Percentiles rank a stretch among this genome's conserved stretches.
Conservation (phyloP, 2,888 invertebrate species). For the Apotomis capreana region DNA sequence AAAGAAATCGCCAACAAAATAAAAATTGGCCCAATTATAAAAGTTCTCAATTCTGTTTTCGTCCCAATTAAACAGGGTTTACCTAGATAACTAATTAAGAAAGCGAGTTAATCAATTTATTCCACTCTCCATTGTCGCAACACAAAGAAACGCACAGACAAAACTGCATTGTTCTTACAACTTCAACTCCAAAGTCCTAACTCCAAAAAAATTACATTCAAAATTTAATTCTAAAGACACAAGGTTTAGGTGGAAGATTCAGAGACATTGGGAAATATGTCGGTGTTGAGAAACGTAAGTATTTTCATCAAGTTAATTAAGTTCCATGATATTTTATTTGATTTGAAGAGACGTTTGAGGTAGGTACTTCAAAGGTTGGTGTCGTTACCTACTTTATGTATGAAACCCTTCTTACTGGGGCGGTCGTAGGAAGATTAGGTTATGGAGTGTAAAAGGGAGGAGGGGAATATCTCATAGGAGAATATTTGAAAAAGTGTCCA, state of each 20-base stretch:
- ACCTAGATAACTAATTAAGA: not conserved
- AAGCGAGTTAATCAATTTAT: conserved; percentile 19
- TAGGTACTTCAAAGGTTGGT: not conserved
- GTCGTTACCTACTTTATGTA: too few species aligned
- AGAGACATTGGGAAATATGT: too few species aligned
- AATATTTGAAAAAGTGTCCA: too few species aligned
- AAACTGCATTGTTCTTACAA: conserved; percentile 34
- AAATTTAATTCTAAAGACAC: not conserved
- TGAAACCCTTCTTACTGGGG: too few species aligned
- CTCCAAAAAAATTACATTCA: too few species aligned
- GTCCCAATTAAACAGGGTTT: not conserved
- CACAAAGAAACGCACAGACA: conserved; percentile 27
- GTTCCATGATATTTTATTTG: not conserved
- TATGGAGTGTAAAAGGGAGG: too few species aligned
- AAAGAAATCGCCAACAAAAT: too few species aligned
- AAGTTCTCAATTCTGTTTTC: not conserved
- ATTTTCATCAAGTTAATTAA: not conserved
- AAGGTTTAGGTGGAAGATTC: not conserved
- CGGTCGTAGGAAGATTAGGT: too few species aligned
- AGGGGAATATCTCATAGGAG: too few species aligned
- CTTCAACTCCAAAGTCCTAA: not conserved
- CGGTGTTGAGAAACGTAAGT: too few species aligned
- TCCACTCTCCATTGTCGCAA: conserved; percentile 16
- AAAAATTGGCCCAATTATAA: not conserved
- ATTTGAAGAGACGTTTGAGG: too few species aligned